Base-by-base conservation (phyloP, 2,797 vertebrate genomes). In the Coendou prehensilis region DNA sequence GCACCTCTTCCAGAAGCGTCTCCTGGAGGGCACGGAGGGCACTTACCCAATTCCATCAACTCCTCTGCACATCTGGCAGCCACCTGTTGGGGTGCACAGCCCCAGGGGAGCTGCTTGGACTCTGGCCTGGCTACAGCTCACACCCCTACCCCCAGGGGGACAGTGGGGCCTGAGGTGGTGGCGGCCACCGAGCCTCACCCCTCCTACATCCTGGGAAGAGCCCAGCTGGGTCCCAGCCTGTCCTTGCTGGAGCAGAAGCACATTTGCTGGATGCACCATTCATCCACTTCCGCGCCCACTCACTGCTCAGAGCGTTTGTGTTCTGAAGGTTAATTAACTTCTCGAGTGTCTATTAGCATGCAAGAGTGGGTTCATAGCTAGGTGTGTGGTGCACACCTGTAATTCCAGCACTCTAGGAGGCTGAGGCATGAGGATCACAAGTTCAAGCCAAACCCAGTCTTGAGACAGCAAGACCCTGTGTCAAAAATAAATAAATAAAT, bases 161-260 rank as follows among this genome's bases (percentile, higher is more conserved):
- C 33, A 0, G 30, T 5, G 2, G 20, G 45, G 11, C 0, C 50
- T 15, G 69, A 26, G 56, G 33, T 5, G 45, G 92, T 9, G n/a
- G n/a, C n/a, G 20, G 67, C 47, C 57, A 7, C 30, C 0, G 47
- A 83, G 50, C 7, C 69, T 37, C 6, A 1, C 23, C 4, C 52
- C 7, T 75, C 52, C 50, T 30, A 9, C 28, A 18, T 22, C 57
- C n/a, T 9, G 15, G 59, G 17, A 63, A 5, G 50, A n/a, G 57
- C 37, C 22, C 13, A 33, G 10, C 47, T 1, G 78, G 83, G 63
- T 28, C 57, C 30, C 7, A 18, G 57, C 33, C 41, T 14, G 9
- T 5, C 52, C 18, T 57, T 2, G 14, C 37, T 9, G 9, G 23
- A 52, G 78, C 28, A 7, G 11, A 33, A 33, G 30, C 0, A 0